These are phyloP conservation scores for Peromyscus aztecus DNA, from an alignment of 2,797 vertebrate genomes.

Conservation along the genomic window DNA sequence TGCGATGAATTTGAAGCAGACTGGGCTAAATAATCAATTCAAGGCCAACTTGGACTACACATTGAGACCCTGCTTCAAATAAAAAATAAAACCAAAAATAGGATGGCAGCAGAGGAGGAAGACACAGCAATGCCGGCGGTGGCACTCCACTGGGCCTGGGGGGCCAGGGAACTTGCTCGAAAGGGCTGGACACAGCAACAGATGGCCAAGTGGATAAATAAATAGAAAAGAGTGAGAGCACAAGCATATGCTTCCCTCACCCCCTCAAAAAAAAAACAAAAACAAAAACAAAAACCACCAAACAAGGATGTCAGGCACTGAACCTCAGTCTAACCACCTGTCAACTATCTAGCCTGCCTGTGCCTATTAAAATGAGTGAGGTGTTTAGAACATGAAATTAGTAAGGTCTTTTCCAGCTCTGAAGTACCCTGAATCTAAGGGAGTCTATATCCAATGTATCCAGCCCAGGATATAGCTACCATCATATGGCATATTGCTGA, in stretches of 20 bases:
- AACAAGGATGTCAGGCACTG: constrained; percentile 22
- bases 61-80: not conserved
- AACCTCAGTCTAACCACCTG: not conserved
- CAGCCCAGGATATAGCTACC: not conserved
- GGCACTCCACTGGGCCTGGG: not conserved
- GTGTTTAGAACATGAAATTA: constrained; percentile 48
- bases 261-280: not conserved
- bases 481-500: not conserved
- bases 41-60: not conserved
- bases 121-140: not conserved
- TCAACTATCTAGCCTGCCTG: constrained; percentile 31
- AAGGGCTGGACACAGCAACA: not conserved
- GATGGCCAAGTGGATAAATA: not conserved
- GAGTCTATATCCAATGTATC: not conserved
- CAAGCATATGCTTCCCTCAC: not conserved
- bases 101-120: constrained; percentile 8
- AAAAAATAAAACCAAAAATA: not conserved
- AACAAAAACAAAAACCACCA: not conserved
- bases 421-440: constrained; percentile 49
- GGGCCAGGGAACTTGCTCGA: not conserved
- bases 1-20: not conserved
- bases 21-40: not conserved
- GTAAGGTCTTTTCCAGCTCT: constrained; percentile 42
- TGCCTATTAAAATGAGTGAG: constrained; percentile 22
- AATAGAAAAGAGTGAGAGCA: not conserved